Conservation (phyloP, 2,888 invertebrate genomes). For the Schizaphis graminum region DNA sequence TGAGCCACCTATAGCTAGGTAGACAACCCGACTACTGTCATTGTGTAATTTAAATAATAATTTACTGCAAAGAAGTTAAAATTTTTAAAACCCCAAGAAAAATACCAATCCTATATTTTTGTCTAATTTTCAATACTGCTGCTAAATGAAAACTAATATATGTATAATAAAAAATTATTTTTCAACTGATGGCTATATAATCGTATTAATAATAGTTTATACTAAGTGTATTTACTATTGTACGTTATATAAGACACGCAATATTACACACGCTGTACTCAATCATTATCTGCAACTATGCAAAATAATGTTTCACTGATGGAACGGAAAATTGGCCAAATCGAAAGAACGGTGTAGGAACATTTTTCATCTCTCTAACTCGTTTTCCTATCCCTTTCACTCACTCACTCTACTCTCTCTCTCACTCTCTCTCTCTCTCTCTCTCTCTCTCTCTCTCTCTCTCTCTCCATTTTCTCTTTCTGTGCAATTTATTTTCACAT, state of each 20-base stretch:
- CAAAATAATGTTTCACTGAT: background rate
- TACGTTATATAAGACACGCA: background rate
- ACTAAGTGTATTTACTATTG: background rate
- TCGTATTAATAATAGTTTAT: background rate
- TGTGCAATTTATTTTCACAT: background rate
- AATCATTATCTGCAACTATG: background rate
- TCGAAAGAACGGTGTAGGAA: too few relatives aligned
- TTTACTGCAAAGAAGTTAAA: too few relatives aligned
- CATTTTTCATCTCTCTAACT: background rate
- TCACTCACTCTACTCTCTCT: background rate
- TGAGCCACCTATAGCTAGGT: too few relatives aligned
- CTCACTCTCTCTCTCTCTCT: background rate
- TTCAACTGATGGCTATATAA: background rate
- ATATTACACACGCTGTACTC: background rate
- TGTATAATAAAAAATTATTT: background rate
- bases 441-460: background rate
- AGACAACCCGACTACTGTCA: too few relatives aligned
- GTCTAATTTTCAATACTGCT: too few relatives aligned
- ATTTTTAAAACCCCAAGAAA: too few relatives aligned
- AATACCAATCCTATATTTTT: too few relatives aligned
- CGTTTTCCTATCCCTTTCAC: too few relatives aligned
- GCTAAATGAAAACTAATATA: background rate
- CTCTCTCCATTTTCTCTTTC: background rate
- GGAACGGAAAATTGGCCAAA: background rate
- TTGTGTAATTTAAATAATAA: too few relatives aligned